A percentile compares a stretch with the other conserved stretches of the same genome.
Conservation (phyloP, 2,888 invertebrate genomes). For the Himalopsyche japonica region DNA sequence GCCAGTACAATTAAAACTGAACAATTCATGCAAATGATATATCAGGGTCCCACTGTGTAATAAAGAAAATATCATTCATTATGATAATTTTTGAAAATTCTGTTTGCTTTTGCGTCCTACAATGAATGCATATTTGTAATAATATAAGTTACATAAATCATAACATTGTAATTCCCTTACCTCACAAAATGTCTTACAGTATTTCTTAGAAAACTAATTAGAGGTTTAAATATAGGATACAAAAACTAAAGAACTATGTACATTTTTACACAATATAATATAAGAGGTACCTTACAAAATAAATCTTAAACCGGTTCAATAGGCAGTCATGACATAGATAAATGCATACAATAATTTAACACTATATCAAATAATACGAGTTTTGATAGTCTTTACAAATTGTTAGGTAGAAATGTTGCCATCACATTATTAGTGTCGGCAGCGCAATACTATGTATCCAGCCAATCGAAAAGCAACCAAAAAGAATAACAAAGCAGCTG, state of each 20-base stretch:
- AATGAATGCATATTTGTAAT: too few relatives aligned
- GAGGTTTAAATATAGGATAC: background rate
- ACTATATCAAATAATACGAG: conserved; percentile 16
- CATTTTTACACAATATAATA: background rate
- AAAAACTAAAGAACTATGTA: background rate
- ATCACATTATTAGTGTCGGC: conserved; percentile 60
- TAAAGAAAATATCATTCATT: too few relatives aligned
- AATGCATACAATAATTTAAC: conserved; percentile 11
- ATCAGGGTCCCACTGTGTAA: too few relatives aligned
- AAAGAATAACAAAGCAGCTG: conserved; percentile 70
- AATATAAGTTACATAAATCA: background rate
- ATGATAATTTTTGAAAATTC: too few relatives aligned
- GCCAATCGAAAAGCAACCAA: conserved; percentile 71
- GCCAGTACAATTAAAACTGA: too few relatives aligned
- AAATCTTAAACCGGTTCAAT: background rate
- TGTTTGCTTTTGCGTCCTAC: too few relatives aligned
- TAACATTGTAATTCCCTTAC: background rate
- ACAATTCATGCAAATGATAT: too few relatives aligned
- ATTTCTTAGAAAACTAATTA: background rate
- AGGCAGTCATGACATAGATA: background rate
- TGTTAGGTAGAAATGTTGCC: background rate
- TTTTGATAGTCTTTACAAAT: background rate
- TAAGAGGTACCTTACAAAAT: background rate
- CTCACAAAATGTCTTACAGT: background rate
- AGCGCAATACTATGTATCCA: conserved; percentile 74